phyloP scores from a whole-genome alignment of 35 echinoderm and acorn worm species.

The Amphiura filiformis region DNA sequence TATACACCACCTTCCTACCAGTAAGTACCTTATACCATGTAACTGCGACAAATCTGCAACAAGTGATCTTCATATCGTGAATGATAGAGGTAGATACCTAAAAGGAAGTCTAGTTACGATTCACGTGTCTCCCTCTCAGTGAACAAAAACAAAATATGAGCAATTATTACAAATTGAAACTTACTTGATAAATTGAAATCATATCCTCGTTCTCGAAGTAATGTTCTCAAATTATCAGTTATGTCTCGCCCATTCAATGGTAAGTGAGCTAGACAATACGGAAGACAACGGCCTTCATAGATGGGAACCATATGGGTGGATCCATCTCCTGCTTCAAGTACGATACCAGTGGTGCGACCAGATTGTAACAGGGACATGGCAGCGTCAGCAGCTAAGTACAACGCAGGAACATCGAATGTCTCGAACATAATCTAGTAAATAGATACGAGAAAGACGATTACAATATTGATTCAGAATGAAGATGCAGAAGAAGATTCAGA shows the following conservation, averaged over 20 bases:
- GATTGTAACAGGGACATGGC: conserved; percentile 91
- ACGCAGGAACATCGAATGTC: conserved; percentile 91
- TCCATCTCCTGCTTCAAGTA: conserved; percentile 76
- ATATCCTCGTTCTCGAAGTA: conserved; percentile 93
- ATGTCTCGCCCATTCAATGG: conserved; percentile 84
- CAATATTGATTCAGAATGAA: too few relatives aligned
- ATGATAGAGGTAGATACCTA: too few relatives aligned
- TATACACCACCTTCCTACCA: too few relatives aligned
- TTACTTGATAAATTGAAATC: conserved; percentile 81
- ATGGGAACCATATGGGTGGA: conserved; percentile 79
- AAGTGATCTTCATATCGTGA: too few relatives aligned
- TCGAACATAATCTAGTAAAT: conserved; percentile 94
- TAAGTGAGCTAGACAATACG: conserved; percentile 75
- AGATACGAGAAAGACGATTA: too few relatives aligned
- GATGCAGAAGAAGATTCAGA: too few relatives aligned
- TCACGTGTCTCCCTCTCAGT: too few relatives aligned
- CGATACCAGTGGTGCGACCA: conserved; percentile 96
- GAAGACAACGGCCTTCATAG: conserved; percentile 77
- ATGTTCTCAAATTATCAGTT: conserved; percentile 90
- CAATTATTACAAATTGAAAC: too few relatives aligned
- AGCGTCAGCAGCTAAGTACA: conserved; percentile 94
- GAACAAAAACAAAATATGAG: too few relatives aligned
- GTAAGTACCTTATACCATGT: too few relatives aligned
- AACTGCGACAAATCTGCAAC: too few relatives aligned
- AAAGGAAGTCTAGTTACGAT: too few relatives aligned